Base-by-base conservation (phyloP, 2,797 vertebrate species). In the Melanotaenia nigrans region DNA sequence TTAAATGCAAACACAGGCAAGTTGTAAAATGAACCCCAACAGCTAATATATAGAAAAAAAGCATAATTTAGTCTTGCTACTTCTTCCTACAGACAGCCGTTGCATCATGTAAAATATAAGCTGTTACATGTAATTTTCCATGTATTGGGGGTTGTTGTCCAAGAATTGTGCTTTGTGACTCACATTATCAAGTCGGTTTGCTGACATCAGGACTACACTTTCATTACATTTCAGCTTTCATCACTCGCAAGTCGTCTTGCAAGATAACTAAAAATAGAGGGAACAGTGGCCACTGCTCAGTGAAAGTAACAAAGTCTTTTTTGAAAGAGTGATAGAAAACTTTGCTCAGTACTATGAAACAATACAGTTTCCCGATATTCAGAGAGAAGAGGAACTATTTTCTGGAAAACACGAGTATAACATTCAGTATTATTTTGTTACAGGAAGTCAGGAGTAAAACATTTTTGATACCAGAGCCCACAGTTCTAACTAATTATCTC, bases 341-440 rank as follows among this genome's bases (percentile, higher is more conserved):
- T 4, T 47, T 47, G 40, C 3, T 20, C 32, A 62, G 5, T 1
- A 28, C 16, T n/a, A 36, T 56, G 5, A 42, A 59, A 57, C 20
- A 5, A 6, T 35, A 33, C 55, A 30, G 30, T 33, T 77, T 47
- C 33, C 51, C 55, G 66, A 47, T 30, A 47, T 45, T 65, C 20
- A 81, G 5, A 75, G 5, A 75, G 79, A 80, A 47, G 35, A 68
- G 68, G 69, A 82, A 76, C 32, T 72, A 12, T 38, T 18, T 40
- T 30, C 0, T 40, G 55, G 47, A n/a, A 61, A 53, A n/a, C 9
- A 10, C 3, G 45, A 49, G 20, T 3, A 71, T 16, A 71, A 49
- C 36, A n/a, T 8, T 28, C 12, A 51, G 25, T 25, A 6, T 12
- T 32, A 42, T 69, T 74, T 62, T 4, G 4, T 40, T 4, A 62